These are phyloP conservation scores for Muscicapa adusta DNA, from an alignment of 2,113 vertebrate species.

Conservation along the genomic window DNA sequence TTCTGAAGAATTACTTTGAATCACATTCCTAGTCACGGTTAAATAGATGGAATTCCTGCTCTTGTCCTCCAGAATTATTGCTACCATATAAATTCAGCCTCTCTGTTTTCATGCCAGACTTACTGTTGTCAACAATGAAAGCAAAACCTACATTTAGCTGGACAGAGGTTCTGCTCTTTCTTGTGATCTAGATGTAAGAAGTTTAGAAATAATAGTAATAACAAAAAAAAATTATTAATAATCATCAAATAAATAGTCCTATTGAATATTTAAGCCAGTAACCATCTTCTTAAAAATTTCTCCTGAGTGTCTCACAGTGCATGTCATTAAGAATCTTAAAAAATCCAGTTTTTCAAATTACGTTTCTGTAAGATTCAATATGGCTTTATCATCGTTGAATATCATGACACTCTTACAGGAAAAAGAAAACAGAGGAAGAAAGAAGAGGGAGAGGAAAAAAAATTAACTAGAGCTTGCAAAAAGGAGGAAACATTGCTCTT, in stretches of 20 bases:
- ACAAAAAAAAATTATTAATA: not conserved
- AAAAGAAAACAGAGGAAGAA: not conserved
- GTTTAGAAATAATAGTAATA: not conserved
- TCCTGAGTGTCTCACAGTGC: not conserved
- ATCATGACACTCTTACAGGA: not conserved
- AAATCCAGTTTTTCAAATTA: not conserved
- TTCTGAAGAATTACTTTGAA: not conserved
- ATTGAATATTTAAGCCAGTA: not conserved
- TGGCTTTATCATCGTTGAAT: not conserved
- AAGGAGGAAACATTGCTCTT: not conserved
- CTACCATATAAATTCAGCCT: not conserved
- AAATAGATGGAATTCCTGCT: not conserved
- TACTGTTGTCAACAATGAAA: not conserved
- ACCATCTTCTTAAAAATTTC: not conserved
- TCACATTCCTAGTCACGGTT: not conserved
- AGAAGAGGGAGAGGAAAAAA: not conserved
- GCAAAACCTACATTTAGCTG: not conserved
- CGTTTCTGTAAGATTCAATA: rapidly evolving
- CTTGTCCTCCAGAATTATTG: not conserved
- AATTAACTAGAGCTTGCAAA: not conserved
- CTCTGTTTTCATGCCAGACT: not conserved
- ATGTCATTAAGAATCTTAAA: not conserved
- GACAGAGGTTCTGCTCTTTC: not conserved
- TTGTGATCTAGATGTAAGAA: not conserved
- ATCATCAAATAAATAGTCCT: not conserved